Conservation (phyloP, 2,888 invertebrate species). For the Caenorhabditis sp. region DNA sequence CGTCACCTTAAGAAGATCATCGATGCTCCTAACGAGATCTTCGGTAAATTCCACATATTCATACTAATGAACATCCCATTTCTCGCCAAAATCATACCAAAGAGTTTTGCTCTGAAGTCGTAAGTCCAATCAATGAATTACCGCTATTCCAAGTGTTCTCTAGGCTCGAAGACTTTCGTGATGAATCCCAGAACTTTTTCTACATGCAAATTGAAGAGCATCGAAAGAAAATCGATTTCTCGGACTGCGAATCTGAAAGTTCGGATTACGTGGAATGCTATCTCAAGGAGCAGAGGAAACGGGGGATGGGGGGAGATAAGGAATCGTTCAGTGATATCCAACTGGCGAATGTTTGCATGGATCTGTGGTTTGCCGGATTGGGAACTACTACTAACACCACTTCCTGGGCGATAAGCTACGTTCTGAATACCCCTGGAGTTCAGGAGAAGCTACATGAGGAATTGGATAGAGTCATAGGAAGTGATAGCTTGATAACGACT, state of each 20-base stretch:
- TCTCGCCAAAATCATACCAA: slow-evolving; percentile 25
- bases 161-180: too few relatives aligned
- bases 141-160: too few relatives aligned
- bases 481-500: slow-evolving; percentile 62
- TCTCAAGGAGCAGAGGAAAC: slow-evolving; percentile 57
- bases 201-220: slow-evolving; percentile 58
- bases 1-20: slow-evolving; percentile 49
- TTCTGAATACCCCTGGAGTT: slow-evolving; percentile 45
- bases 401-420: slow-evolving; percentile 38
- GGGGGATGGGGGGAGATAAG: slow-evolving; percentile 43
- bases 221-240: slow-evolving; percentile 35
- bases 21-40: slow-evolving; percentile 27
- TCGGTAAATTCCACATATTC: slow-evolving; percentile 32
- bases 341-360: slow-evolving; percentile 29
- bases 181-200: slow-evolving; percentile 27
- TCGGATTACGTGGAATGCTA: slow-evolving; percentile 63
- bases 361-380: slow-evolving; percentile 50
- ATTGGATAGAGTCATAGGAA: slow-evolving; percentile 61
- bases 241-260: slow-evolving; percentile 29
- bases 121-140: too few relatives aligned
- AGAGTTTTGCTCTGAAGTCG: not conserved
- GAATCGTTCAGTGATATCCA: slow-evolving; percentile 27
- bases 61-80: slow-evolving; percentile 43
- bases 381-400: not conserved
- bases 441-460: slow-evolving; percentile 68